Percentiles rank a stretch among this genome's conserved stretches.
phyloP scores from a whole-genome alignment of 2,113 vertebrate genomes.

The Barbus barbus region DNA sequence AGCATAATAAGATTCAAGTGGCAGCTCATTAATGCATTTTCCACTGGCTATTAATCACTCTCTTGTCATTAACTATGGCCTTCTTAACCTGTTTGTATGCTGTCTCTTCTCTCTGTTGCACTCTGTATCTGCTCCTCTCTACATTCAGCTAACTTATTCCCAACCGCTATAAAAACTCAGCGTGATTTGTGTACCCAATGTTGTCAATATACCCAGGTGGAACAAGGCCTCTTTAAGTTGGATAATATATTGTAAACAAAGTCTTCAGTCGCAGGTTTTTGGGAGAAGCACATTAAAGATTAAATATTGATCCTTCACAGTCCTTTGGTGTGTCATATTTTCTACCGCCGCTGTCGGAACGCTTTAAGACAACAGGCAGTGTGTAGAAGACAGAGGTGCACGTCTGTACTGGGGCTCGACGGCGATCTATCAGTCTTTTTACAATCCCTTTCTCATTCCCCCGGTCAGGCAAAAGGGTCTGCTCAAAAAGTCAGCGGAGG shows the following conservation, averaged over 20 bases:
- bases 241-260: conserved; percentile 51
- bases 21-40: conserved; percentile 34
- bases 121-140: background rate
- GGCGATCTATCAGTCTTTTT: conserved; percentile 51
- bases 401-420: background rate
- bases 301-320: conserved; percentile 51
- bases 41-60: conserved; percentile 24
- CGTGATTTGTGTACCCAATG: conserved; percentile 28
- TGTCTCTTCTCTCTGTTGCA: background rate
- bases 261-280: conserved; percentile 4
- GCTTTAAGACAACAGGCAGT: conserved; percentile 1
- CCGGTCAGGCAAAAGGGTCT: conserved; percentile 33
- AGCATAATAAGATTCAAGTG: conserved; percentile 18
- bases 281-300: conserved; percentile 46
- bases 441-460: conserved; percentile 31
- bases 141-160: conserved; percentile 4
- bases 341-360: background rate
- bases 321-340: conserved; percentile 39
- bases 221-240: conserved; percentile 28
- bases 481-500: conserved; percentile 31
- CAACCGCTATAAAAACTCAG: background rate
- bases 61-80: background rate
- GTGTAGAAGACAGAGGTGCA: conserved; percentile 9
- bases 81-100: conserved; percentile 34
- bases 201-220: background rate